A percentile compares a stretch with the other conserved stretches of the same genome.
Conservation (phyloP, 1,140 invertebrate genomes). For the Aphidius ervi region DNA sequence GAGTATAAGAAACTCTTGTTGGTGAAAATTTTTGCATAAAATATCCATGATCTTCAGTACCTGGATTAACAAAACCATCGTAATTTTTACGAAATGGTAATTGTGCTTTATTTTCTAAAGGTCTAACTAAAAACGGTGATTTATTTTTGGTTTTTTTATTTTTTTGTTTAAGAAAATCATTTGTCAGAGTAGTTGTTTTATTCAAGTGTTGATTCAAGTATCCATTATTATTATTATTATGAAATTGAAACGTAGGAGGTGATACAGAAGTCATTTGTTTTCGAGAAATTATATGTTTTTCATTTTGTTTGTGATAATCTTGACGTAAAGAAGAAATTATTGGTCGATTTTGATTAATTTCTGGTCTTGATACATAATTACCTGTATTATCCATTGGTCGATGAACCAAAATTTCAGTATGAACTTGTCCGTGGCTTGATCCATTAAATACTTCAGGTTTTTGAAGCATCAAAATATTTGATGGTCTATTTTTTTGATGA, state of each 20-base stretch:
- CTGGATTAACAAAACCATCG: too few species aligned
- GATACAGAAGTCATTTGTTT: too few species aligned
- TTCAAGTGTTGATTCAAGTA: constrained; percentile 28
- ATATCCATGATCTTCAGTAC: too few species aligned
- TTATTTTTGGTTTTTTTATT: constrained; percentile 47
- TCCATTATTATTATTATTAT: constrained; percentile 35
- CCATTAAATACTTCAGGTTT: constrained; percentile 31
- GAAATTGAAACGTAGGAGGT: constrained; percentile 13
- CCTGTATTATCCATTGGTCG: constrained; percentile 41
- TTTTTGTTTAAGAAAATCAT: constrained; percentile 32
- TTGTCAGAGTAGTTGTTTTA: constrained; percentile 30
- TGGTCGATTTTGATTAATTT: constrained; percentile 18
- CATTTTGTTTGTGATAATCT: constrained; percentile 26
- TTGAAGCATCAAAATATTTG: constrained; percentile 30
- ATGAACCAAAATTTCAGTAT: constrained; percentile 47
- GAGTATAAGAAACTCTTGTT: too few species aligned
- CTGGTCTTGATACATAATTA: constrained; percentile 26
- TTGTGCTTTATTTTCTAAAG: constrained; percentile 4
- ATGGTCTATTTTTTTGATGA: constrained; percentile 30
- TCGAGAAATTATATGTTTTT: too few species aligned
- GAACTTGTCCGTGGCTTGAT: constrained; percentile 42
- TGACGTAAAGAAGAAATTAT: constrained; percentile 33
- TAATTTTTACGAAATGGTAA: too few species aligned
- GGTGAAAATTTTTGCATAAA: too few species aligned
- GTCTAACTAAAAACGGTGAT: constrained; percentile 28